phyloP scores from a whole-genome alignment of 2,888 invertebrate genomes.

The Pemphredon lugubris region DNA sequence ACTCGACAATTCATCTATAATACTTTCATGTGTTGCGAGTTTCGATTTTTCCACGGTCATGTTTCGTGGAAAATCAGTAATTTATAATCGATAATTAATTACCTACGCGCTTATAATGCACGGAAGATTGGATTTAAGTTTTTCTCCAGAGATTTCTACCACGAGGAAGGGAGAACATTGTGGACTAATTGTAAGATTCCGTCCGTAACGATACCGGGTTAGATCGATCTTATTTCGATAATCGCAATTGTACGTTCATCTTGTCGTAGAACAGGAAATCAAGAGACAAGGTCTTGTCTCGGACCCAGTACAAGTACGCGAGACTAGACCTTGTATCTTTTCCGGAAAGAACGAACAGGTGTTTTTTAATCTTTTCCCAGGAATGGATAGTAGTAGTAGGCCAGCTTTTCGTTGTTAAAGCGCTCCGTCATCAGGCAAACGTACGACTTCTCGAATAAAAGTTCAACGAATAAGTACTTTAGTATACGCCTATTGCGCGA shows the following conservation, averaged over 20 bases:
- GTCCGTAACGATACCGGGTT: not conserved
- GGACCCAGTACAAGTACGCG: too few relatives aligned
- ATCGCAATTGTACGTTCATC: not conserved
- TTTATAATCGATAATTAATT: conserved; percentile 52
- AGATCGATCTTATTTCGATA: conserved; percentile 5
- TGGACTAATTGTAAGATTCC: not conserved
- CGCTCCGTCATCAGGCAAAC: too few relatives aligned
- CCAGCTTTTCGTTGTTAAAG: conserved; percentile 35
- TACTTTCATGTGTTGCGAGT: conserved; percentile 73
- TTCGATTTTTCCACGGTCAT: conserved; percentile 55
- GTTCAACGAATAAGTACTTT: not conserved
- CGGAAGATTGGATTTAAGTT: conserved; percentile 7
- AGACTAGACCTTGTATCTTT: too few relatives aligned
- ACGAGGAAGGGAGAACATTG: not conserved
- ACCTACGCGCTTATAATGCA: conserved; percentile 37
- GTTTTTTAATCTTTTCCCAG: too few relatives aligned
- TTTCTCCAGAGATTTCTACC: not conserved
- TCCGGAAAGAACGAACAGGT: too few relatives aligned
- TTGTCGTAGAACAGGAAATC: not conserved
- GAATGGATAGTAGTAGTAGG: too few relatives aligned
- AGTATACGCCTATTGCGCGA: too few relatives aligned
- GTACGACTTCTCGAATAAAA: too few relatives aligned
- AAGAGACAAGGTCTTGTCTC: too few relatives aligned
- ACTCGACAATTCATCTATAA: conserved; percentile 56
- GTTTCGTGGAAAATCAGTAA: conserved; percentile 50